phyloP scores from a whole-genome alignment of 2,888 invertebrate species.

The Agrypnus murinus region DNA sequence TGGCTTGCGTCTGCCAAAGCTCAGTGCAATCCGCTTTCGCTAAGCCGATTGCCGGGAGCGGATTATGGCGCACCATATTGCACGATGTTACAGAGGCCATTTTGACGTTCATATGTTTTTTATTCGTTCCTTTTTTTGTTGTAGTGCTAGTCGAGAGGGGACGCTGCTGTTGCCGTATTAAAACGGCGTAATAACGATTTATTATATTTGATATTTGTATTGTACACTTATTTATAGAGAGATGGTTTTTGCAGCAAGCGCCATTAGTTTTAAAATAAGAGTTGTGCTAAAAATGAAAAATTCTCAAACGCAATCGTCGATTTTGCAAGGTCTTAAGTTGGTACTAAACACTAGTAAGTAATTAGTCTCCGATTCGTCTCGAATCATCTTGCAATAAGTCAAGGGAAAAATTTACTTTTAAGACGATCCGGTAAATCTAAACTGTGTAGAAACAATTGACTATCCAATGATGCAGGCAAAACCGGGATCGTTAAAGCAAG shows the following conservation, averaged over 20 bases:
- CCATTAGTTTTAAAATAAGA: neutral
- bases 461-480: conserved; percentile 11
- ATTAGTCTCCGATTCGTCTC: neutral
- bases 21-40: conserved; percentile 67
- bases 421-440: conserved; percentile 1
- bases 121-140: conserved; percentile 25
- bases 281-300: too few species aligned
- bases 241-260: neutral
- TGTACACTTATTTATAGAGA: neutral
- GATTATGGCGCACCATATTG: conserved; percentile 62
- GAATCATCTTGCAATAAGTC: conserved; percentile 7
- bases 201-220: conserved; percentile 38
- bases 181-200: conserved; percentile 37
- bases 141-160: conserved; percentile 38
- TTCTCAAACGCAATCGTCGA: too few species aligned
- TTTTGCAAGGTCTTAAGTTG: conserved; percentile 4
- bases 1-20: conserved; percentile 61
- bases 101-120: conserved; percentile 45
- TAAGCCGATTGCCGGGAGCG: conserved; percentile 64
- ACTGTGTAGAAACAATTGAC: conserved; percentile 6
- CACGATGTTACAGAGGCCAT: conserved; percentile 54
- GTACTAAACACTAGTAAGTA: too few species aligned
- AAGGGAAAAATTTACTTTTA: conserved; percentile 6
- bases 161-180: conserved; percentile 12
- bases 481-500: conserved; percentile 38